Percentiles rank a stretch among this genome's conserved stretches.
phyloP scores from a whole-genome alignment of 2,797 vertebrate species.

The Gambusia yucatana region DNA sequence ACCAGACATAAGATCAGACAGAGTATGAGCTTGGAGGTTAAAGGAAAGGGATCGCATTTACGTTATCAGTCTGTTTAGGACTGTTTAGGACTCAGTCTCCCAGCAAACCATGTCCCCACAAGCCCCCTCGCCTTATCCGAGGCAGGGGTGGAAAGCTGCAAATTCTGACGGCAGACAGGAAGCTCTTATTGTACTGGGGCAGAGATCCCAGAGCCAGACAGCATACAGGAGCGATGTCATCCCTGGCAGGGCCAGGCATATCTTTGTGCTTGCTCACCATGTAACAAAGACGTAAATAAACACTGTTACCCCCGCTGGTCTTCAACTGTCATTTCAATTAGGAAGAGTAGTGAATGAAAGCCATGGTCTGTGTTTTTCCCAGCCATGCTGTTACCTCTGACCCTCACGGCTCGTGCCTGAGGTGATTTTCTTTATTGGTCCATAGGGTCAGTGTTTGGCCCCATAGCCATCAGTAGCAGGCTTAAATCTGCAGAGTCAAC shows the following conservation, averaged over 20 bases:
- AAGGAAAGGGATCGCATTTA: constrained; percentile 40
- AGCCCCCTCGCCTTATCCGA: constrained; percentile 59
- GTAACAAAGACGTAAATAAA: constrained; percentile 92
- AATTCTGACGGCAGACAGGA: constrained; percentile 80
- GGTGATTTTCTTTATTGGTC: constrained; percentile 80
- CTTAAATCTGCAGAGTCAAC: constrained; percentile 85
- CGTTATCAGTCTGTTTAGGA: constrained; percentile 61
- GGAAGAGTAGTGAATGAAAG: constrained; percentile 73
- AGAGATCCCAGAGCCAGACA: constrained; percentile 87
- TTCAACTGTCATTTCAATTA: constrained; percentile 91
- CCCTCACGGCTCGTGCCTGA: constrained; percentile 76
- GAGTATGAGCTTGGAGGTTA: constrained; percentile 31
- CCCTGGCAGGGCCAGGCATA: constrained; percentile 78
- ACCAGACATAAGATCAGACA: constrained; percentile 25
- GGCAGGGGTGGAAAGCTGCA: constrained; percentile 67
- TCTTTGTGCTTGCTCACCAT: constrained; percentile 88
- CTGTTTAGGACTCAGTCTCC: constrained; percentile 51
- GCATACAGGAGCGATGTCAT: constrained; percentile 84
- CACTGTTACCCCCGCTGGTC: constrained; percentile 79
- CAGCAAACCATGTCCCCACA: constrained; percentile 61
- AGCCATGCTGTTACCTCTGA: constrained; percentile 81
- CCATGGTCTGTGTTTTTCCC: constrained; percentile 68
- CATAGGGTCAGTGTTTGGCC: constrained; percentile 77
- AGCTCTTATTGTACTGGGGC: constrained; percentile 81
- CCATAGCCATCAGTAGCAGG: constrained; percentile 71